phyloP scores from a whole-genome alignment of 2,888 invertebrate genomes.

The Lithosia quadra region DNA sequence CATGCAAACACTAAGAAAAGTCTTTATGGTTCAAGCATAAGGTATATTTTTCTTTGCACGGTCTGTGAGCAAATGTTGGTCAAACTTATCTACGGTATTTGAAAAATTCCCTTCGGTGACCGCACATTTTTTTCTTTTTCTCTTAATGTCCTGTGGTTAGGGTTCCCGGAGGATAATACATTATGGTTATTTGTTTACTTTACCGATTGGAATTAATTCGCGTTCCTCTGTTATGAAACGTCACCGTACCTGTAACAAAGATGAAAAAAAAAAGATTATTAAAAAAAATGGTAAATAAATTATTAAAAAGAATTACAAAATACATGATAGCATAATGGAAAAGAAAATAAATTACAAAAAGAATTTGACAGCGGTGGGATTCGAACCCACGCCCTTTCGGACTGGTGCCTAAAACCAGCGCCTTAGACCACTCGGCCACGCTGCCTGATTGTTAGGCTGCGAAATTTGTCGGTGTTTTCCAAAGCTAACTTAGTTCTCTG shows the following conservation, averaged over 20 bases:
- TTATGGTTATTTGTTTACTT: conserved; percentile 40
- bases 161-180: conserved; percentile 34
- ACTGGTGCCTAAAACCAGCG: conserved; percentile 91
- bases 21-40: conserved; percentile 29
- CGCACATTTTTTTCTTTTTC: conserved; percentile 51
- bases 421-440: conserved; percentile 91
- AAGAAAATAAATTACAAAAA: conserved; percentile 47
- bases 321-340: background rate
- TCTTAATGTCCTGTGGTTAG: conserved; percentile 45
- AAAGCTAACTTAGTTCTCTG: background rate
- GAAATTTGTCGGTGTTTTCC: conserved; percentile 21
- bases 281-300: conserved; percentile 3
- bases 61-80: conserved; percentile 26
- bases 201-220: conserved; percentile 27
- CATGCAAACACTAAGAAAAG: conserved; percentile 22
- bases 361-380: conserved; percentile 88
- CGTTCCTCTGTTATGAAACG: conserved; percentile 10
- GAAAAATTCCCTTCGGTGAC: conserved; percentile 56
- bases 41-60: conserved; percentile 30
- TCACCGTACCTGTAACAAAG: conserved; percentile 48
- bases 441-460: conserved; percentile 66
- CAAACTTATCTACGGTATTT: conserved; percentile 54
- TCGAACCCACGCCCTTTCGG: conserved; percentile 91
- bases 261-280: conserved; percentile 9
- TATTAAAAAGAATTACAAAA: background rate